Base-by-base conservation (phyloP, 2,797 vertebrate genomes). In the Gobio occitaniae region DNA sequence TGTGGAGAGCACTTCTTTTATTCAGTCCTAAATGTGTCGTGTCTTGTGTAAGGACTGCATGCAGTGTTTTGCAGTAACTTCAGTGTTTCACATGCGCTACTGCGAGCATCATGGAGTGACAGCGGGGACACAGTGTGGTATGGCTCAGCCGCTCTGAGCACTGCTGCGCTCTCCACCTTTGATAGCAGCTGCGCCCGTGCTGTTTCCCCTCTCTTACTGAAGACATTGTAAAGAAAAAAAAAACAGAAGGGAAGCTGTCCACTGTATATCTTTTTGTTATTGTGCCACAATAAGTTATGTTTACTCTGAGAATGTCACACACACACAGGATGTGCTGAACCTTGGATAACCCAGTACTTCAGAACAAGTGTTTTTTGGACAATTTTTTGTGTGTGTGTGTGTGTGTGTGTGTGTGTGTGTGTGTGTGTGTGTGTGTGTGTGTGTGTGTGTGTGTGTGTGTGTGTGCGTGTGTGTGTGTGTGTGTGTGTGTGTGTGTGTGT, bases 151-250 rank as follows among this genome's bases (percentile, higher is more conserved):
- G 80, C 80, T 52, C 47, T 54, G 74, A 82, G 79, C 81, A 83
- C 80, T 83, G 83, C 68, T 84, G 72, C 29, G 63, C 65, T 2
- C 75, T 81, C 78, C 78, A 44, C 69, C 83, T 88, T 90, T 90
- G 90, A 89, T 88, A 81, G 85, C 76, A 84, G 87, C 50, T 29
- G 77, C 32, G 21, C 41, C 74, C 65, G 8, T 69, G 78, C 82
- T 82, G 59, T 65, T 82, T 75, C 25, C 65, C 19, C 41, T 61
- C 65, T 87, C 74, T 78, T 71, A 79, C 83, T 29, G 52, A 78
- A 84, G 52, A 70, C 83, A 54, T 19, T 66, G 32, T 32, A 61
- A 17, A 76, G 16, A 32, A 21, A 76, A 75, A 56, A 78, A 61
- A 78, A 59, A 48, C 1, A 44, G 32, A 79, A 66, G 25, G 48